Percentiles rank a stretch among this genome's conserved stretches.
phyloP scores from a whole-genome alignment of 92 coral and sea anemone genomes.

The Diadumene lineata region DNA sequence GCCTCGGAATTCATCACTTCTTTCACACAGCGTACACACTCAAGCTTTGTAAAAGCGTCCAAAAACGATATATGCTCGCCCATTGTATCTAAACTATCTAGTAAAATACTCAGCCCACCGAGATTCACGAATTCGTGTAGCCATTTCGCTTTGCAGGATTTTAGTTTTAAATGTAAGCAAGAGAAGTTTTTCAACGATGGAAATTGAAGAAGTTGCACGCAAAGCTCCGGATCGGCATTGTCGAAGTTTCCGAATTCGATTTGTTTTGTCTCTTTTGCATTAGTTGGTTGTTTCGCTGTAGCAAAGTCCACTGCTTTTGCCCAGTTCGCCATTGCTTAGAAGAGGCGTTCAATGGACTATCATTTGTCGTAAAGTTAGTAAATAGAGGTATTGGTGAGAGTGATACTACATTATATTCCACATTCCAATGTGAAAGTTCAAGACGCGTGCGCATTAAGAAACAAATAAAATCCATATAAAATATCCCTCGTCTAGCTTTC shows the following conservation, averaged over 20 bases:
- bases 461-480: too few relatives aligned
- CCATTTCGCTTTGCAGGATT: slow-evolving; percentile 69
- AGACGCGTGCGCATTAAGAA: not conserved
- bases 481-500: too few relatives aligned
- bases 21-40: slow-evolving; percentile 82
- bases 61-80: slow-evolving; percentile 54
- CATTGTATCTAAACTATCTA: slow-evolving; percentile 70
- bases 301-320: slow-evolving; percentile 27
- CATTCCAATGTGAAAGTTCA: not conserved
- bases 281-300: not conserved
- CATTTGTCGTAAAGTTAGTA: not conserved
- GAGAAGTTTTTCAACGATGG: slow-evolving; percentile 86
- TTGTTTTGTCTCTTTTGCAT: not conserved
- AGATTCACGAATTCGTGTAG: slow-evolving; percentile 71
- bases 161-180: slow-evolving; percentile 64
- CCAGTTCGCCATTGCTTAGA: slow-evolving; percentile 27
- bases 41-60: slow-evolving; percentile 71
- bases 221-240: slow-evolving; percentile 77
- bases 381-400: not conserved
- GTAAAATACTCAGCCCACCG: slow-evolving; percentile 76
- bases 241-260: slow-evolving; percentile 43
- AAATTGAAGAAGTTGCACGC: slow-evolving; percentile 72
- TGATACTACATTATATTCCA: too few relatives aligned
- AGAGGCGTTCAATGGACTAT: not conserved
- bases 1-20: slow-evolving; percentile 79